phyloP scores from a whole-genome alignment of 2,113 vertebrate genomes.

The Hippocampus barbouri region DNA sequence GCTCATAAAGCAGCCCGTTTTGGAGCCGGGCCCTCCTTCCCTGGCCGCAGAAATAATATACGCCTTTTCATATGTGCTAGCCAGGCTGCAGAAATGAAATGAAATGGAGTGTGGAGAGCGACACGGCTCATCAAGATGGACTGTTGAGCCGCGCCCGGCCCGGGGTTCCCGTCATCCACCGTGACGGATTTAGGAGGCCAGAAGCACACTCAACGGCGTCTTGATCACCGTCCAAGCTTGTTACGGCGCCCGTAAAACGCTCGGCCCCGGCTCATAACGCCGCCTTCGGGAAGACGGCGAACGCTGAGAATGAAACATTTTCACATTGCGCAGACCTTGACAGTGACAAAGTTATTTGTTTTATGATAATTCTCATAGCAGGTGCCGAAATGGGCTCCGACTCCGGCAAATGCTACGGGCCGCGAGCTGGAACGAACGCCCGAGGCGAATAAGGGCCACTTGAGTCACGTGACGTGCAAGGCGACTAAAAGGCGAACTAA shows the following conservation, averaged over 20 bases:
- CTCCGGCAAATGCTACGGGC: conserved; percentile 43
- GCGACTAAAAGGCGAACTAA: not conserved
- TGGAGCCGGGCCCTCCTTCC: conserved; percentile 28
- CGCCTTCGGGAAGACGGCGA: conserved; percentile 23
- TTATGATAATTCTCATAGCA: conserved; percentile 54
- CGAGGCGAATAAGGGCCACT: not conserved
- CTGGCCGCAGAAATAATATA: conserved; percentile 21
- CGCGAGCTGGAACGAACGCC: not conserved
- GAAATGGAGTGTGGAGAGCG: conserved; percentile 43
- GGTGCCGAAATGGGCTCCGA: conserved; percentile 48
- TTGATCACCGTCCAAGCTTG: conserved; percentile 55
- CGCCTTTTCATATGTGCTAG: conserved; percentile 46
- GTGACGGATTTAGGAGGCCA: conserved; percentile 38
- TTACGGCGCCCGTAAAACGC: conserved; percentile 54
- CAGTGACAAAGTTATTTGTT: conserved; percentile 60
- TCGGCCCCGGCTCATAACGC: conserved; percentile 42
- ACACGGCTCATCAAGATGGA: conserved; percentile 44
- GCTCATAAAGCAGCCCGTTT: conserved; percentile 29
- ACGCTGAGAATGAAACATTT: conserved; percentile 48
- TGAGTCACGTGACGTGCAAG: not conserved
- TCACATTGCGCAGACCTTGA: conserved; percentile 55
- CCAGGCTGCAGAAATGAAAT: conserved; percentile 37
- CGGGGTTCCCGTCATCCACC: conserved; percentile 31
- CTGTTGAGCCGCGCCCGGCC: conserved; percentile 40
- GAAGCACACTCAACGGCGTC: conserved; percentile 58